phyloP scores from a whole-genome alignment of 1,140 invertebrate genomes.

The Ceratina australensis region DNA sequence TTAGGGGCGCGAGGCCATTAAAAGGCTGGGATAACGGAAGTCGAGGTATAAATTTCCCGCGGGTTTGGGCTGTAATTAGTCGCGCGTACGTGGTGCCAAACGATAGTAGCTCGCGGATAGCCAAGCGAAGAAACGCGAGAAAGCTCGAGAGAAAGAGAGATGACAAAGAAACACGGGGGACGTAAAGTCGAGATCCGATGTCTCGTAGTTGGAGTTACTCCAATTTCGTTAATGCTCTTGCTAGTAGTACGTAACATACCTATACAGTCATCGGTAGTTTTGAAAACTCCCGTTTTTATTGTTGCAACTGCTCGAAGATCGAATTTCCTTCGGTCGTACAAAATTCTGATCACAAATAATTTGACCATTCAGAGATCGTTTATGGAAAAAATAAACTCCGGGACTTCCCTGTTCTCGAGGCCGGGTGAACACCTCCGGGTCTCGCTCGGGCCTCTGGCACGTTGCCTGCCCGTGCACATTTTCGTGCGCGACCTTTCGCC shows the following conservation, averaged over 20 bases:
- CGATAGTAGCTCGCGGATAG: constrained; percentile 21
- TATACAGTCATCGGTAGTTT: constrained; percentile 52
- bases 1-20: neutral
- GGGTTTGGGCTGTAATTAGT: constrained; percentile 45
- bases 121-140: neutral
- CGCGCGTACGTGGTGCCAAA: constrained; percentile 3
- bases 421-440: neutral
- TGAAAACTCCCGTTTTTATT: constrained; percentile 11
- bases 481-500: constrained; percentile 36
- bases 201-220: constrained; percentile 66
- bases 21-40: neutral
- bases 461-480: constrained; percentile 23
- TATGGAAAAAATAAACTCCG: too few relatives aligned
- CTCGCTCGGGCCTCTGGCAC: constrained; percentile 11
- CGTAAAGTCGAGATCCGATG: constrained; percentile 44
- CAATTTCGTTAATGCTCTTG: constrained; percentile 71
- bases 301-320: constrained; percentile 13
- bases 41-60: neutral
- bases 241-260: neutral
- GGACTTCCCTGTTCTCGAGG: too few relatives aligned
- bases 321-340: too few relatives aligned
- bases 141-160: too few relatives aligned
- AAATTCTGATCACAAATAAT: too few relatives aligned
- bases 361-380: too few relatives aligned
- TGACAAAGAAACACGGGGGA: constrained; percentile 9